phyloP scores from a whole-genome alignment of 2,797 vertebrate genomes.

The Rhinichthys osculus region DNA sequence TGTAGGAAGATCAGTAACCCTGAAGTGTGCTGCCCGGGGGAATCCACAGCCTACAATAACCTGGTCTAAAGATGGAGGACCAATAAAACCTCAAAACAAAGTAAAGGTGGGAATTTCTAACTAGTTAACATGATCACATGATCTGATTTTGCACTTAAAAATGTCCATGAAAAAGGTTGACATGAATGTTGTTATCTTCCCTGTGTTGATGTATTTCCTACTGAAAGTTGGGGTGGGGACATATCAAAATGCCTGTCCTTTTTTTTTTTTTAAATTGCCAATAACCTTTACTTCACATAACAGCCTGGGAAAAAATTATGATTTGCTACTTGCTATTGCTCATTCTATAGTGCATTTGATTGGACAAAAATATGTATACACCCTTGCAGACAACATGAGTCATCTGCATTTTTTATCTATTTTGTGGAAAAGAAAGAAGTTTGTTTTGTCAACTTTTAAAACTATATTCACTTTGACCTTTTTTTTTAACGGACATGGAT shows the following conservation, averaged over 20 bases:
- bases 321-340: background rate
- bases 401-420: background rate
- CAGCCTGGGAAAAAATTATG: background rate
- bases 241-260: background rate
- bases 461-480: background rate
- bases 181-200: background rate
- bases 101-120: slow-evolving; percentile 70
- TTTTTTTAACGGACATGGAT: background rate
- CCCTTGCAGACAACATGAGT: background rate
- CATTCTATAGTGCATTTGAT: background rate
- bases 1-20: slow-evolving; percentile 75
- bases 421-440: background rate
- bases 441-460: slow-evolving; percentile 15
- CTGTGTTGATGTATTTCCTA: background rate
- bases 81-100: slow-evolving; percentile 67
- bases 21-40: slow-evolving; percentile 84
- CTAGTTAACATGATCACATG: background rate
- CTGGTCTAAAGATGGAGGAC: slow-evolving; percentile 84
- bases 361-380: background rate
- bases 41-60: slow-evolving; percentile 85
- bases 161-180: background rate
- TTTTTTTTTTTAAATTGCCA: background rate
- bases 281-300: background rate
- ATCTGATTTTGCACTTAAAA: background rate
- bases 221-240: background rate